Conservation (phyloP, 2,797 vertebrate genomes). For the Melanotaenia trifasciata region DNA sequence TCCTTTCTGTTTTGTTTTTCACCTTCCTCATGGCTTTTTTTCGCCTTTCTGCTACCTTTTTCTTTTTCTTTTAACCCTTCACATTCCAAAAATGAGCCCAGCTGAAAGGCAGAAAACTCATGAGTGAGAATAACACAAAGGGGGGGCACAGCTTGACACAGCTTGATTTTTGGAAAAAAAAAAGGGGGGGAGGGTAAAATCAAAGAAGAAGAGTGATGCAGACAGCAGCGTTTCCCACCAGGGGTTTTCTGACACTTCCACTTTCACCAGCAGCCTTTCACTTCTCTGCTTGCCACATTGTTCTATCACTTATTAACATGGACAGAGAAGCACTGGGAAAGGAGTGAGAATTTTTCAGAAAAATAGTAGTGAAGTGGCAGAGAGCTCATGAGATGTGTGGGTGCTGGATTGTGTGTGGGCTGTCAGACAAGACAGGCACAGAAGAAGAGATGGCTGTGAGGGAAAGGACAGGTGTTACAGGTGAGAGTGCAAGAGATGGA, state of each 20-base stretch:
- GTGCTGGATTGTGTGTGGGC: constrained; percentile 8
- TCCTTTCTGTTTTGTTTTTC: not conserved
- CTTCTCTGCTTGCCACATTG: constrained; percentile 45
- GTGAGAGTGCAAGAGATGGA: constrained; percentile 40
- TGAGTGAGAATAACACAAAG: constrained; percentile 16
- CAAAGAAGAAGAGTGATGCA: constrained; percentile 19
- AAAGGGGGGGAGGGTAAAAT: constrained; percentile 7
- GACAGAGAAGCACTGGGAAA: not conserved
- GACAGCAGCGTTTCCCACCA: constrained; percentile 37
- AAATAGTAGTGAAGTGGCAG: constrained; percentile 26
- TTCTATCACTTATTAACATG: constrained; percentile 63
- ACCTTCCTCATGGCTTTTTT: not conserved
- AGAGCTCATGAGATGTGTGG: constrained; percentile 20
- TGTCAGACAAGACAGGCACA: constrained; percentile 5
- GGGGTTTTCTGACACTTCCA: constrained; percentile 62
- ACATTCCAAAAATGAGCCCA: constrained; percentile 16
- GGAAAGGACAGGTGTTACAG: constrained; percentile 34
- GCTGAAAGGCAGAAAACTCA: constrained; percentile 19
- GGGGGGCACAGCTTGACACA: constrained; percentile 13
- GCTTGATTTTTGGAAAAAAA: constrained; percentile 19
- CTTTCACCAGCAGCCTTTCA: constrained; percentile 56
- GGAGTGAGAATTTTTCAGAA: constrained; percentile 1
- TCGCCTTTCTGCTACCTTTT: not conserved
- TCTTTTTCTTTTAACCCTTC: constrained; percentile 13
- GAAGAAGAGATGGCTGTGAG: constrained; percentile 5